Conservation (phyloP, 2,797 vertebrate species). For the Darevskia mixta region DNA sequence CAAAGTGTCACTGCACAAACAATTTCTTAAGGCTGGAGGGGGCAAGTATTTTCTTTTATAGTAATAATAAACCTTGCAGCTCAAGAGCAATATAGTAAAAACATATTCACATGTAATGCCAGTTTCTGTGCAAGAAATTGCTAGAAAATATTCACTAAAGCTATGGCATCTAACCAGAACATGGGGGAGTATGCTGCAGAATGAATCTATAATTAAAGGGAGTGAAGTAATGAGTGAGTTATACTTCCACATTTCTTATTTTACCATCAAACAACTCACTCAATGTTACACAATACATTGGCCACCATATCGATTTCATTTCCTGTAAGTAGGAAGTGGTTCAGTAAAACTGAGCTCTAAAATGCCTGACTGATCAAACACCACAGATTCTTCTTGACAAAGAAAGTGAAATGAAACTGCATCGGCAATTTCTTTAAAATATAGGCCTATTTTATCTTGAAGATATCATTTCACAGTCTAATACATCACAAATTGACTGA, state of each 20-base stretch:
- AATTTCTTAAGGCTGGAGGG: not conserved
- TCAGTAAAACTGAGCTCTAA: fast-evolving
- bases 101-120: not conserved
- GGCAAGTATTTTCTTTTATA: not conserved
- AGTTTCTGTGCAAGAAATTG: not conserved
- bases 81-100: not conserved
- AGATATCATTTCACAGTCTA: not conserved
- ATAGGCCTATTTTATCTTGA: not conserved
- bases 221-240: not conserved
- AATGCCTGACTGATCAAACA: not conserved
- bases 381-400: constrained; percentile 18
- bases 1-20: not conserved
- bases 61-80: not conserved
- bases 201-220: not conserved
- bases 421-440: not conserved
- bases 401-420: not conserved
- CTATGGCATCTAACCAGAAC: not conserved
- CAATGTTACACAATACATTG: constrained; percentile 19
- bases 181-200: not conserved
- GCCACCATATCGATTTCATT: constrained; percentile 4
- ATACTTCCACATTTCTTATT: not conserved
- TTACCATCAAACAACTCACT: constrained; percentile 2
- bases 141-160: not conserved
- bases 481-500: constrained; percentile 37
- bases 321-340: not conserved